These are phyloP conservation scores for Sericinus montela DNA, from an alignment of 2,888 invertebrate species.

Conservation along the genomic window DNA sequence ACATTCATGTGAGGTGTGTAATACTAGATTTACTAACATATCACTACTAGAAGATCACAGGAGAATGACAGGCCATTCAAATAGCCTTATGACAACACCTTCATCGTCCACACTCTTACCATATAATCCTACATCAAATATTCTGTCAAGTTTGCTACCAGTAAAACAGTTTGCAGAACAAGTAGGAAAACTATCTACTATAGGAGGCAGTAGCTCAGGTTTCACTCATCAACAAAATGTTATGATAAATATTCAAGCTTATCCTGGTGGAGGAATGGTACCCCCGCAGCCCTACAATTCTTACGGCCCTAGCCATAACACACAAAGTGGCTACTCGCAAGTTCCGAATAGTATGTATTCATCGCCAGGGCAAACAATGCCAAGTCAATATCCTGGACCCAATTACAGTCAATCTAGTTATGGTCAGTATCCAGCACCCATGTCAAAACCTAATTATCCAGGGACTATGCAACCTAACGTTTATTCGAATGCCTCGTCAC, in stretches of 20 bases:
- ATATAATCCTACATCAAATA: slow-evolving; percentile 51
- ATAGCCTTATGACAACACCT: slow-evolving; percentile 49
- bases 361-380: slow-evolving; percentile 48
- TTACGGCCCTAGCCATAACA: slow-evolving; percentile 54
- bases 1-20: slow-evolving; percentile 80
- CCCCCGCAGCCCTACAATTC: slow-evolving; percentile 66
- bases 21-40: slow-evolving; percentile 78
- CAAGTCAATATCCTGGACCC: slow-evolving; percentile 51
- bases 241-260: slow-evolving; percentile 82
- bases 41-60: slow-evolving; percentile 75
- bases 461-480: slow-evolving; percentile 41
- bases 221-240: slow-evolving; percentile 82
- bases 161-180: slow-evolving; percentile 71
- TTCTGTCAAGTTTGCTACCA: slow-evolving; percentile 62
- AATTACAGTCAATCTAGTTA: slow-evolving; percentile 51
- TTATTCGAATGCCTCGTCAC: slow-evolving; percentile 45
- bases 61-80: slow-evolving; percentile 77
- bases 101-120: slow-evolving; percentile 54
- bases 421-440: slow-evolving; percentile 48
- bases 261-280: slow-evolving; percentile 74
- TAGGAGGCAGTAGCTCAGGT: slow-evolving; percentile 45
- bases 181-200: slow-evolving; percentile 64
- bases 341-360: slow-evolving; percentile 61
- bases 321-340: slow-evolving; percentile 58
- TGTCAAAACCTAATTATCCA: slow-evolving; percentile 55